Conservation (phyloP, 1,140 invertebrate genomes). For the Ruditapes philippinarum region DNA sequence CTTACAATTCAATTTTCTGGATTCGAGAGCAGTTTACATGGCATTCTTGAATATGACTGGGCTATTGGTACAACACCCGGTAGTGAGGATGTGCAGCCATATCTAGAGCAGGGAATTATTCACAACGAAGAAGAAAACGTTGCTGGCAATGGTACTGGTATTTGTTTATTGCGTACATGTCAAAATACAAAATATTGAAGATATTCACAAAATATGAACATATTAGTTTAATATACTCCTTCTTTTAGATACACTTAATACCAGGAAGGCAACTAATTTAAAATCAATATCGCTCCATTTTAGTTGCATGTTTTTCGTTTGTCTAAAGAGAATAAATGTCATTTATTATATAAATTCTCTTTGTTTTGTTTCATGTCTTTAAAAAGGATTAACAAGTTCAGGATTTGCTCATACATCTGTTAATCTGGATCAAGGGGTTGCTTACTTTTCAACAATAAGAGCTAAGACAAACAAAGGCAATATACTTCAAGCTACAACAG, state of each 20-base stretch:
- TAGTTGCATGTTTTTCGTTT: too few relatives aligned
- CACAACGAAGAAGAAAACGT: neutral
- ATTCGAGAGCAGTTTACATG: constrained; percentile 62
- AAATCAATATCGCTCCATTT: too few relatives aligned
- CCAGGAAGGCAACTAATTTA: too few relatives aligned
- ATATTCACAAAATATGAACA: too few relatives aligned
- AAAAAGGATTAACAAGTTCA: constrained; percentile 16
- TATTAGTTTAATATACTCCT: too few relatives aligned
- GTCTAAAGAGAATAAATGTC: too few relatives aligned
- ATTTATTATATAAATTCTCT: too few relatives aligned
- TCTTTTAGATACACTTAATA: too few relatives aligned
- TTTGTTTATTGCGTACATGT: too few relatives aligned
- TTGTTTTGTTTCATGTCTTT: too few relatives aligned
- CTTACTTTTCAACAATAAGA: constrained; percentile 49
- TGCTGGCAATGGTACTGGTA: constrained; percentile 30
- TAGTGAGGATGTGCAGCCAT: constrained; percentile 60
- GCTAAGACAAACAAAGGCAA: constrained; percentile 51
- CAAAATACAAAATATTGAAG: too few relatives aligned
- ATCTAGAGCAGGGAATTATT: constrained; percentile 23
- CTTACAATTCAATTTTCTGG: constrained; percentile 43
- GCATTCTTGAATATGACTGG: constrained; percentile 50
- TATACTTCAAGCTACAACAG: constrained; percentile 48
- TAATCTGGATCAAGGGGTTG: constrained; percentile 26
- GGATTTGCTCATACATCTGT: constrained; percentile 27
- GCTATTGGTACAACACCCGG: constrained; percentile 53